Base-by-base conservation (phyloP, 2,888 invertebrate genomes). In the Crossocerus cetratus region DNA sequence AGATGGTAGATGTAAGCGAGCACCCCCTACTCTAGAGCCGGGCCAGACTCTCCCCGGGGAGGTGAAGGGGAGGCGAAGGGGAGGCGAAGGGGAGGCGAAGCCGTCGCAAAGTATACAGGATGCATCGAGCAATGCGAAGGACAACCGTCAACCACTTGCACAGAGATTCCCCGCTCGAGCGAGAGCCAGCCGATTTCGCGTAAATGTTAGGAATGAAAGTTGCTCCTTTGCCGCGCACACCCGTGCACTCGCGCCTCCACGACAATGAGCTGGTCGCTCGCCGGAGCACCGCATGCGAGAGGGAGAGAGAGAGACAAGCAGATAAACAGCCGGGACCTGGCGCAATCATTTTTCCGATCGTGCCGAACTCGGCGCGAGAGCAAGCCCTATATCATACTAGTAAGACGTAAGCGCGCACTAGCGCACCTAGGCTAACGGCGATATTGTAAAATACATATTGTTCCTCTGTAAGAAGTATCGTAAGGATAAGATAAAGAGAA, bases 191-290 rank as follows among this genome's bases (percentile, higher is more conserved):
- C 32, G 32, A 32, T n/a, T n/a, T n/a, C 32, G 14, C 59, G 65
- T n/a, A 45, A 68, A 72, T 56, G 64, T 74, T 67, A 68, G 73
- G 73, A 65, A 56, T 65, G 65, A 75, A 32, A 80, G 73, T 77
- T 80, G 78, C 76, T 80, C 81, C 76, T 68, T 78, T 74, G 74
- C 76, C 78, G 74, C 69, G 73, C 69, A 58, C 21, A 55, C 21
- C 75, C 59, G 81, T 66, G 76, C 68, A 67, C 80, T 62, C 70
- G 69, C 64, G 66, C 32, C 60, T 70, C 69, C 73, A 57, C 32
- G 32, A 32, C 32, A n/a, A 43, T 42, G 23, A 43, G 57, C 66
- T 71, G 49, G 16, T 14, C 49, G 16, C 11, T 49, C 49, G 49
- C n/a, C 14, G 14, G 11, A 49, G 49, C 11, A 32, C 32, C 32